Percentiles rank a stretch among this genome's conserved stretches.
phyloP scores from a whole-genome alignment of 2,888 invertebrate species.

The Dicranocentrus wangi region DNA sequence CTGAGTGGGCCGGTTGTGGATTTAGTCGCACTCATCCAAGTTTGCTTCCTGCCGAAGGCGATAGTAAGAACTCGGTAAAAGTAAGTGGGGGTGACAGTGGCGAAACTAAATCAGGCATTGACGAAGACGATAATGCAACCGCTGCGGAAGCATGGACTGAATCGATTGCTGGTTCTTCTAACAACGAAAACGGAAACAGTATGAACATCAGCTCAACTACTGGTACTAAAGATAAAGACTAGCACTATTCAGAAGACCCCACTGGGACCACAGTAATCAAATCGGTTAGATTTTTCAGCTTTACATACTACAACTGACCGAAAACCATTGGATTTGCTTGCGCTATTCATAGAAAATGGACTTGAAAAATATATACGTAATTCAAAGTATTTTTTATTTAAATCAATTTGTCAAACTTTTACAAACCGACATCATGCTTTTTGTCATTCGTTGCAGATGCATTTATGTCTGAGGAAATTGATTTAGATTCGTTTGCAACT shows the following conservation, averaged over 20 bases:
- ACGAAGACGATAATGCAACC: slow-evolving; percentile 43
- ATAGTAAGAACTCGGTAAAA: slow-evolving; percentile 13
- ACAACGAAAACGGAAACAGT: slow-evolving; percentile 26
- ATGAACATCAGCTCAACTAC: slow-evolving; percentile 7
- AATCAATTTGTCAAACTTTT: not conserved
- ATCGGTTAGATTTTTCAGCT: slow-evolving; percentile 75
- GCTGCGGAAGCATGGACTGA: slow-evolving; percentile 50
- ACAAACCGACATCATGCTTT: too few relatives aligned
- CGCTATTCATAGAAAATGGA: slow-evolving; percentile 80
- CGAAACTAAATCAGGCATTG: too few relatives aligned
- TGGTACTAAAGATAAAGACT: slow-evolving; percentile 31
- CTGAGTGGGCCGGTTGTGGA: slow-evolving; percentile 90
- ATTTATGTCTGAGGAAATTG: slow-evolving; percentile 91
- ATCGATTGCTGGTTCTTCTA: slow-evolving; percentile 27
- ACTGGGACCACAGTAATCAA: slow-evolving; percentile 68
- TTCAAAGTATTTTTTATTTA: slow-evolving; percentile 65
- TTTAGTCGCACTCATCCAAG: slow-evolving; percentile 84
- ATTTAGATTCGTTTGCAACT: slow-evolving; percentile 90
- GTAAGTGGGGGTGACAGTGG: too few relatives aligned
- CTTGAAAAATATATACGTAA: slow-evolving; percentile 86
- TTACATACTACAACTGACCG: slow-evolving; percentile 74
- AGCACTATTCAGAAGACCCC: slow-evolving; percentile 50
- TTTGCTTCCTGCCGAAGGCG: slow-evolving; percentile 59
- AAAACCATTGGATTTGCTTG: slow-evolving; percentile 73
- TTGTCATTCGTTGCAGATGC: slow-evolving; percentile 76